Evolutionary conservation across 2,797 vertebrate species (phyloP).

Genomic region (Gymnodraco acuticeps): DNA sequence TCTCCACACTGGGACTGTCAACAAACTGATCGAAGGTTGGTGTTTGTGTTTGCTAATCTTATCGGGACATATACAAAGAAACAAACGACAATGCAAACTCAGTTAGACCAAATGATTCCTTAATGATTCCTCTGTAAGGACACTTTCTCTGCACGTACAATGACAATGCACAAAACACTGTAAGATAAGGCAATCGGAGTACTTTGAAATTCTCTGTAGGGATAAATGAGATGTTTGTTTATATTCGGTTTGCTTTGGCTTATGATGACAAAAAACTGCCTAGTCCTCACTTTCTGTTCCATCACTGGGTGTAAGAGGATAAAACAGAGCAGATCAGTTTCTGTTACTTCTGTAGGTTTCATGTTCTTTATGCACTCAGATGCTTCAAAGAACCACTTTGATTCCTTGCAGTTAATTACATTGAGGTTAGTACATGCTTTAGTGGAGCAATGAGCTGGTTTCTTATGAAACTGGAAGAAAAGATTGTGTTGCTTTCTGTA

Average conservation of each 20-base stretch:
- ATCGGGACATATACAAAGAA: background rate
- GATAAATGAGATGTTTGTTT: background rate
- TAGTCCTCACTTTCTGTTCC: slow-evolving; percentile 2
- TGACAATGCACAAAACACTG: slow-evolving; percentile 5
- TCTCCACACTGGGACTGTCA: background rate
- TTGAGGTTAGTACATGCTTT: background rate
- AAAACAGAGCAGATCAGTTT: slow-evolving; percentile 24
- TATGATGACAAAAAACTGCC: slow-evolving; percentile 9
- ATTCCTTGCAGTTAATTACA: slow-evolving; percentile 10
- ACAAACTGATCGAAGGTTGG: background rate
- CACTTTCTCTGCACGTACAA: slow-evolving; percentile 1
- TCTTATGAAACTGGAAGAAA: slow-evolving; percentile 4
- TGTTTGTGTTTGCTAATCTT: background rate
- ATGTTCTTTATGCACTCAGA: slow-evolving; percentile 9
- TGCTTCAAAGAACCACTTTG: background rate
- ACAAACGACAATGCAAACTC: background rate
- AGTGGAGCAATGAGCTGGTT: slow-evolving; percentile 1
- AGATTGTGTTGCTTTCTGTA: slow-evolving; percentile 14
- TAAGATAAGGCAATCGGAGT: slow-evolving; percentile 18
- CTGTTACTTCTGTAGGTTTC: slow-evolving; percentile 35
- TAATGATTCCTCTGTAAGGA: background rate
- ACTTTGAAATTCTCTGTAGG: background rate
- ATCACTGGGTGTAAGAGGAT: background rate
- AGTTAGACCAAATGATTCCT: background rate
- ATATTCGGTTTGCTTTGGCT: background rate